Percentiles rank a stretch among this genome's conserved stretches.
phyloP scores from a whole-genome alignment of 2,113 vertebrate species.

The Uria lomvia region DNA sequence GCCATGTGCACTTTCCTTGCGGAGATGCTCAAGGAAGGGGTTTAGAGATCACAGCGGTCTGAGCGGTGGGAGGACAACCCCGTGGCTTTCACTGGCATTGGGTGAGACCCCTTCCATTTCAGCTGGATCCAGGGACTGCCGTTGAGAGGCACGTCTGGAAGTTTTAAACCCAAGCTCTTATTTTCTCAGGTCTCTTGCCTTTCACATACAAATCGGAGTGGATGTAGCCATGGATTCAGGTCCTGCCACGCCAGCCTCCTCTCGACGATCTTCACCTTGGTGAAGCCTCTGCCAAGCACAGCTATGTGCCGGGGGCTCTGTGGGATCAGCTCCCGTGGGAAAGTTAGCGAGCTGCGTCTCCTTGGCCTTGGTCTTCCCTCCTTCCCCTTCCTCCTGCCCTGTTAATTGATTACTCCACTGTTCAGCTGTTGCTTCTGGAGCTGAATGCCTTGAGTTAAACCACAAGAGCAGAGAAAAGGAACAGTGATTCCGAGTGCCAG shows the following conservation, averaged over 20 bases:
- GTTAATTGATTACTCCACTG: slow-evolving; percentile 24
- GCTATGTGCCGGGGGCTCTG: neutral
- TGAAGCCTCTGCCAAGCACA: accelerated
- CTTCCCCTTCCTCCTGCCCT: neutral
- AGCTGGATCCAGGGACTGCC: neutral
- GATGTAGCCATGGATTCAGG: neutral
- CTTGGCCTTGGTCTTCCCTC: neutral
- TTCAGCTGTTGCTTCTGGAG: neutral
- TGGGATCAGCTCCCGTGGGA: slow-evolving; percentile 1
- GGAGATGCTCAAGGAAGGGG: neutral
- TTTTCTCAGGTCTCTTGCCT: neutral
- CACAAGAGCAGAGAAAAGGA: neutral
- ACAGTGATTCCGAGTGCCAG: neutral
- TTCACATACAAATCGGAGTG: neutral
- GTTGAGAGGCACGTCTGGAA: accelerated
- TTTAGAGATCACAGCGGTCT: no score
- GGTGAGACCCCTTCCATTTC: neutral
- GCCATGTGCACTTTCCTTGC: accelerated
- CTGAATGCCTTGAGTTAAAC: neutral
- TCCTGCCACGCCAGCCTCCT: neutral
- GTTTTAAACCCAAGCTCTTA: neutral
- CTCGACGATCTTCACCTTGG: neutral
- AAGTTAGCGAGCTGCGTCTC: neutral
- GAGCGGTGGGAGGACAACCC: neutral
- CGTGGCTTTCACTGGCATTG: accelerated